Conservation (phyloP, 2,888 invertebrate species). For the Lagria hirta region DNA sequence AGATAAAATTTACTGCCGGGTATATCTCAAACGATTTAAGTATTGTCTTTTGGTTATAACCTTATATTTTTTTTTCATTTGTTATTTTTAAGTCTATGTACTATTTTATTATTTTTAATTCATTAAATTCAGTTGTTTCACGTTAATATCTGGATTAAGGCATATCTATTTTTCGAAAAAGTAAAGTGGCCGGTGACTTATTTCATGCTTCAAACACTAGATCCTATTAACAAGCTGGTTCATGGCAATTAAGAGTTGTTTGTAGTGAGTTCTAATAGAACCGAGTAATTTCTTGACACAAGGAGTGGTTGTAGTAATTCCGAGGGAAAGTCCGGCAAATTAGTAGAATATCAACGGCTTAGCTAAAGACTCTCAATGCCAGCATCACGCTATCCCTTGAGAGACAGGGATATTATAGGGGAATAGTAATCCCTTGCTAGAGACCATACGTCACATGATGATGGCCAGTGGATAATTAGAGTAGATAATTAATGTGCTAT, state of each 20-base stretch:
- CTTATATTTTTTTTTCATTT: too few relatives aligned
- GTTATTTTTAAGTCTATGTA: too few relatives aligned
- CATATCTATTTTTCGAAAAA: slow-evolving; percentile 7
- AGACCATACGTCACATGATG: slow-evolving; percentile 43
- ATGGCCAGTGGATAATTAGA: too few relatives aligned
- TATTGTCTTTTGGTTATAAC: too few relatives aligned
- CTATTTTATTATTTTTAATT: too few relatives aligned
- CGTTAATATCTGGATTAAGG: too few relatives aligned
- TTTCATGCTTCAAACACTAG: neutral
- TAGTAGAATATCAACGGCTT: slow-evolving; percentile 50
- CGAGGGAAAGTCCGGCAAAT: slow-evolving; percentile 48
- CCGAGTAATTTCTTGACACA: slow-evolving; percentile 15
- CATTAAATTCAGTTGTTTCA: too few relatives aligned
- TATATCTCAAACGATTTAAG: too few relatives aligned
- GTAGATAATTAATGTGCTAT: too few relatives aligned
- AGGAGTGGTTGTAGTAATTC: slow-evolving; percentile 38
- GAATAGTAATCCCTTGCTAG: slow-evolving; percentile 42
- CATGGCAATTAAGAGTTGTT: slow-evolving; percentile 15
- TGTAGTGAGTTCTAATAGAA: slow-evolving; percentile 9
- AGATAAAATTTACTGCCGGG: too few relatives aligned
- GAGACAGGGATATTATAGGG: slow-evolving; percentile 41
- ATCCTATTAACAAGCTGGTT: slow-evolving; percentile 1
- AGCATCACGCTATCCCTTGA: slow-evolving; percentile 38
- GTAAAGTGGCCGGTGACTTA: slow-evolving; percentile 3
- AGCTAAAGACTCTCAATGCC: slow-evolving; percentile 44